These are phyloP conservation scores for Caenorhabditis panamensis DNA, from an alignment of 2,888 invertebrate genomes.

Conservation along the genomic window DNA sequence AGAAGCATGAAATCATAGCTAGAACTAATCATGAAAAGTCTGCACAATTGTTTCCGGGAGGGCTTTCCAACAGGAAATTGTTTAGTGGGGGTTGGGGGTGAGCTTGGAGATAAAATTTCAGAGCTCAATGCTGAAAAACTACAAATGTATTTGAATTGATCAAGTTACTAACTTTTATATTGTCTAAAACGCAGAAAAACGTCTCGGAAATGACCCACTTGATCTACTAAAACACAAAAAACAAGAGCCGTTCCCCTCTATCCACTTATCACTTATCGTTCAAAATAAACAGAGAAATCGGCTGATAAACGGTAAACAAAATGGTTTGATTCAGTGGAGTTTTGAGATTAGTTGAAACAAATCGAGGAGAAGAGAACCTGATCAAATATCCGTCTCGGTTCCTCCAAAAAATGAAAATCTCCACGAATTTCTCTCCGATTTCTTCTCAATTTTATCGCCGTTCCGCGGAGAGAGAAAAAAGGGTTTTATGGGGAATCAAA, in stretches of 20 bases:
- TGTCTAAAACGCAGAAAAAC: not conserved
- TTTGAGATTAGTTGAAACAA: not conserved
- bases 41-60: too few species aligned
- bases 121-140: too few species aligned
- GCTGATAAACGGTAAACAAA: not conserved
- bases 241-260: not conserved
- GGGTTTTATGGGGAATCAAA: too few species aligned
- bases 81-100: too few species aligned
- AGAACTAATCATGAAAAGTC: too few species aligned
- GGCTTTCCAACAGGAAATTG: too few species aligned
- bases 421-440: not conserved
- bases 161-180: too few species aligned
- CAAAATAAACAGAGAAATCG: slow-evolving; percentile 18
- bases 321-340: not conserved
- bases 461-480: too few species aligned
- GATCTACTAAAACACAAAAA: slow-evolving; percentile 10
- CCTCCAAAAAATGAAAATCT: too few species aligned
- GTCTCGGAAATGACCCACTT: not conserved
- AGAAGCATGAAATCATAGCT: too few species aligned
- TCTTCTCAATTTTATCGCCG: not conserved
- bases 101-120: too few species aligned
- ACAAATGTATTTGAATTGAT: too few species aligned
- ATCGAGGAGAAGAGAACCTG: not conserved
- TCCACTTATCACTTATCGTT: slow-evolving; percentile 36
- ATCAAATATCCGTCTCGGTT: slow-evolving; percentile 31